Evolutionary conservation across 2,797 vertebrate genomes (phyloP), one percentile per base, ranked within the genome.

Genomic region (Melanitta fusca): DNA sequence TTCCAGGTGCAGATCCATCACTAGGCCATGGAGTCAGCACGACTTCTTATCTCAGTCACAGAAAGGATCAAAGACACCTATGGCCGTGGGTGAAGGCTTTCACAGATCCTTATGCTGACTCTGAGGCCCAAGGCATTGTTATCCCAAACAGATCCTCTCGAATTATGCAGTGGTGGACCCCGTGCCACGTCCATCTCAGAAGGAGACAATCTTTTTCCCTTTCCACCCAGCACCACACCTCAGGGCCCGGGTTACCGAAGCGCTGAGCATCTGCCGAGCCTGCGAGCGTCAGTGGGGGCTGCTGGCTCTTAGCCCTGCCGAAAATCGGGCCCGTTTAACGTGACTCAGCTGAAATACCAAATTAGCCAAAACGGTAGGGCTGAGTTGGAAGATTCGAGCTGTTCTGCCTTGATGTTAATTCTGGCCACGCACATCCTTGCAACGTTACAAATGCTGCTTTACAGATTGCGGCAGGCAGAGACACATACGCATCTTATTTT

Each of bases 341-440:
- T 81, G 89, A 88, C 80, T 95, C 95, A 77, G 62, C 58, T 66
- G 82, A 95, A 91, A 75, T 18, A 65, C 5, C 62, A 66, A 70
- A 86, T 72, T 39, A 90, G 21, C 77, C 88, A 73, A 80, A 11
- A 80, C 78, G 70, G 66, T 39, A 70, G 32, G 56, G 38, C 28
- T 72, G 85, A 75, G 58, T 30, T 72, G 88, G 91, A 90, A 36
- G 73, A 66, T 72, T 54, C 0, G 7, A 79, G 77, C 80, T 90
- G 58, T 61, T 90, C 64, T 90, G 58, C 80, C 51, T 56, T 11
- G 34, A 3, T 85, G 25, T 77, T 65, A 58, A 49, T 86, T 86
- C 85, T 60, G 70, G 38, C 77, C 65, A 4, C 3, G 17, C 27
- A 5, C 32, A 32, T 54, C 47, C 53, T 80, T 68, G 71, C 49